A percentile compares a stretch with the other conserved stretches of the same genome.
Conservation (phyloP, 2,888 invertebrate genomes). For the Stenolophus ochropezus region DNA sequence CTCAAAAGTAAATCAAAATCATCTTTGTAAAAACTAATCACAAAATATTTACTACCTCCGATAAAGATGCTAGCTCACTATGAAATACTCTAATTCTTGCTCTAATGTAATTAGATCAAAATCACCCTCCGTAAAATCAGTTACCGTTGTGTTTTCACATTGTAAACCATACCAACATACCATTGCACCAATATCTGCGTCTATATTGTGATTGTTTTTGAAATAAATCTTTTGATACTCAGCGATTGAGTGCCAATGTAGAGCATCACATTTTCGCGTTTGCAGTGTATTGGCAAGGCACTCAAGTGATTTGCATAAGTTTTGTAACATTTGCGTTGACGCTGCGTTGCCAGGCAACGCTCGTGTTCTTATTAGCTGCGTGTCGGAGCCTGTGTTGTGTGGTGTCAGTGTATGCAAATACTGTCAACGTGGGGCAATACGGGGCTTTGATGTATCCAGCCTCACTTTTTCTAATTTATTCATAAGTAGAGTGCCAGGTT, state of each 20-base stretch:
- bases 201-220: too few relatives aligned
- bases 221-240: too few relatives aligned
- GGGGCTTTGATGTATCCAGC: conserved; percentile 20
- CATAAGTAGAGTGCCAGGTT: background rate
- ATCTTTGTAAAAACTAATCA: too few relatives aligned
- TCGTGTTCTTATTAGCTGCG: conserved; percentile 29
- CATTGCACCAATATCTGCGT: too few relatives aligned
- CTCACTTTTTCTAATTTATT: conserved; percentile 15
- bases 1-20: too few relatives aligned
- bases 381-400: background rate
- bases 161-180: too few relatives aligned
- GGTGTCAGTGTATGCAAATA: conserved; percentile 16
- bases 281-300: background rate
- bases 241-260: background rate
- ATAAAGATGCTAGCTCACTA: too few relatives aligned
- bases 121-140: too few relatives aligned
- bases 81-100: too few relatives aligned
- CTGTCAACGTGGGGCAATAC: background rate
- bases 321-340: conserved; percentile 29
- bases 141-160: too few relatives aligned
- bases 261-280: background rate
- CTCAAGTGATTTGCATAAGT: conserved; percentile 34
- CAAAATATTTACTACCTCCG: too few relatives aligned
- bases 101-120: too few relatives aligned
- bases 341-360: conserved; percentile 12